Base-by-base conservation (phyloP, 2,797 vertebrate species). In the Brachyrhaphis roseni region DNA sequence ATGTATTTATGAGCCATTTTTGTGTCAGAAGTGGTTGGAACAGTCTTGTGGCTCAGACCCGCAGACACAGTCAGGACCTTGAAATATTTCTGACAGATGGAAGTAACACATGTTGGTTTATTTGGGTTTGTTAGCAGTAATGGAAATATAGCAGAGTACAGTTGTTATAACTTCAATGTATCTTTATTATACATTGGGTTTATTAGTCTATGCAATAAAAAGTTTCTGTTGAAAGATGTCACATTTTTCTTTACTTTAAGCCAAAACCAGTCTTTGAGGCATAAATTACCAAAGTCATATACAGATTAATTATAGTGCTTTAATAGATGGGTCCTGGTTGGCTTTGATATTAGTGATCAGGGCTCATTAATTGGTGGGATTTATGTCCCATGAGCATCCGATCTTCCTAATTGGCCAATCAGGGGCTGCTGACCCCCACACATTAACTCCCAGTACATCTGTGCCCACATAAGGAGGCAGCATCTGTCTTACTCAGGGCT, bases 321-420 rank as follows among this genome's bases (percentile, higher is more conserved):
- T 88, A 57, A 66, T 20, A 75, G 64, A 45, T 51, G 0, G 72
- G 0, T 78, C 36, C 45, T 77, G 75, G 39, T 81, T 78, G 57
- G 80, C 76, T 79, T 75, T 79, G 70, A 78, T 83, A 72, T 72
- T 72, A 72, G 41, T 72, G 13, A 72, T 28, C 26, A 28, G 68
- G 68, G 68, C 26, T 71, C 26, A 71, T 74, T 81, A 85, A 77
- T 78, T 82, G 79, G 59, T 80, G 82, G 82, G 84, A 57, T 76
- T 89, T 78, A 64, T 76, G 71, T 82, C 76, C 78, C 46, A 26
- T 34, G 77, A 92, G 87, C 6, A 4, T 18, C 88, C 47, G 87
- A 81, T 79, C 70, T 84, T 84, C 87, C 84, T 92, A 93, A 92
- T 94, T 92, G 91, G 92, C 83, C 87, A 86, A 84, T 87, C 82